These are phyloP conservation scores for Crocodylus rhombifer DNA, from an alignment of 2,797 vertebrate genomes.

Conservation along the genomic window DNA sequence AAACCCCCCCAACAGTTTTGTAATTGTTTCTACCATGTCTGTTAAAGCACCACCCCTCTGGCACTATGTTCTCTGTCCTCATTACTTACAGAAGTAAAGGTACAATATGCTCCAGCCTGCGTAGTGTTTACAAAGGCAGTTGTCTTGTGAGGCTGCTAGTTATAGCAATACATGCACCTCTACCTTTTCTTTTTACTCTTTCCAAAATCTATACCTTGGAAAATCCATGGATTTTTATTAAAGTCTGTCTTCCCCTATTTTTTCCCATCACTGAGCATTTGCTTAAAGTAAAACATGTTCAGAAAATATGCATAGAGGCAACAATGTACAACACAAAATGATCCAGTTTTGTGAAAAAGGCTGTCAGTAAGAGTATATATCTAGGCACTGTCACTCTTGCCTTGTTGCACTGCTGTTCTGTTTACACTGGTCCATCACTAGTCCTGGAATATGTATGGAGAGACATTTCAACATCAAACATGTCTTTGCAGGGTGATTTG, in stretches of 20 bases:
- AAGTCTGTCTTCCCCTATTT: rapidly evolving
- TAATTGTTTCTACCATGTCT: rapidly evolving
- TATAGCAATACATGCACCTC: not conserved
- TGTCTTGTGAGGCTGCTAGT: not conserved
- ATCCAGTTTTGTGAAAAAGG: not conserved
- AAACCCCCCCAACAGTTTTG: not conserved
- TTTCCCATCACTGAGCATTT: rapidly evolving
- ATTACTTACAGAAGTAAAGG: not conserved
- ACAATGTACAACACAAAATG: not conserved
- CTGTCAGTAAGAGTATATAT: not conserved
- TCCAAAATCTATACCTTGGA: not conserved
- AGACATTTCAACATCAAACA: rapidly evolving
- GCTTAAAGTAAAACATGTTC: not conserved
- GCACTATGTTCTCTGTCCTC: not conserved
- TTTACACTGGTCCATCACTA: not conserved
- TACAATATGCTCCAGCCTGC: rapidly evolving
- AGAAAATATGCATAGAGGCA: not conserved
- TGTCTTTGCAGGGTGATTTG: not conserved
- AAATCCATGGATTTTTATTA: not conserved
- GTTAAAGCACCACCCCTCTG: not conserved
- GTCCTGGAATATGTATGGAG: not conserved
- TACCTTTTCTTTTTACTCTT: not conserved
- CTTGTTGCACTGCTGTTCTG: not conserved
- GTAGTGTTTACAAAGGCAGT: not conserved
- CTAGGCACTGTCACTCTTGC: not conserved